Evolutionary conservation across 2,888 invertebrate species (phyloP), one percentile per base, ranked within the genome.

Genomic region (Lottia scabra): DNA sequence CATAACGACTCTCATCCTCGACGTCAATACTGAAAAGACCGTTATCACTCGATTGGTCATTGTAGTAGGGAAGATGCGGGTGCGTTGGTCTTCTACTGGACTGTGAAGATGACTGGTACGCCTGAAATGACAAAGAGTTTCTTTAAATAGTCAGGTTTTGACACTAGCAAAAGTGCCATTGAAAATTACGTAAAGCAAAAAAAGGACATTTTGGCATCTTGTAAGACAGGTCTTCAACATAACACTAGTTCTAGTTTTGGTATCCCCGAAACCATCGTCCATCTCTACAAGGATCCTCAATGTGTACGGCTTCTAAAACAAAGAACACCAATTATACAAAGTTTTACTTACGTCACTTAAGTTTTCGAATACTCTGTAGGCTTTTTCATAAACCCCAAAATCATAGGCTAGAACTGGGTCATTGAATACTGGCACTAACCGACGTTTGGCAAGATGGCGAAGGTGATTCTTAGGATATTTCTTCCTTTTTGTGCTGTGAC

Each of bases 371-470:
- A 72, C 67, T 23, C 67, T 65, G 63, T 56, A 73, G 19, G 70
- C 27, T 30, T 73, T 72, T 16, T 67, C 68, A 27, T 65, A 62
- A 5, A 64, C 68, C 19, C 46, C 27, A 66, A 70, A 45, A 70
- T 75, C 75, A 70, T 72, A 75, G 43, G 75, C 71, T n/a, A 75
- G 67, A 8, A 75, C 43, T 0, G 75, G 75, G n/a, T 75, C 75
- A 5, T 68, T 63, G 45, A 73, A 72, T 65, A 65, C 65, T 4
- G 70, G 70, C n/a, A 75, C 48, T 15, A 67, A 26, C 19, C 67
- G 56, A 27, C 63, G 63, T 23, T 72, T 72, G 65, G 69, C 72
- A 67, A 70, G 67, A 26, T 68, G 65, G 38, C 67, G 74, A 23
- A 46, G 63, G 8, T 48, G 72, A 13, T 62, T 56, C 15, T 73